A percentile compares a stretch with the other conserved stretches of the same genome.
Conservation (phyloP, 2,797 vertebrate species). For the Phoeniculus purpureus region DNA sequence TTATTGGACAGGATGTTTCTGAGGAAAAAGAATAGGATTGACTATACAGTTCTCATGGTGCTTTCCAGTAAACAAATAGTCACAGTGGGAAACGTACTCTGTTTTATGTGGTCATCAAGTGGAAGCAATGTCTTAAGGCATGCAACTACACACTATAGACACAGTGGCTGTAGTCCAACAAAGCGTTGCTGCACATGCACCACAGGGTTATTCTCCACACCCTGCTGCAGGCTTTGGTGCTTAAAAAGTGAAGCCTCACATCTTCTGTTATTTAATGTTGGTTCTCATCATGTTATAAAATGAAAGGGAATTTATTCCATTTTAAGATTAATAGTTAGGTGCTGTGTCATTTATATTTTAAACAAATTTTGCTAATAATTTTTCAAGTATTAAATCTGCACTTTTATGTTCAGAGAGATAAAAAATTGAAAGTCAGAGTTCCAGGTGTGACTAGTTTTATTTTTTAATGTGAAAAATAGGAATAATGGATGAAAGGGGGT, state of each 20-base stretch:
- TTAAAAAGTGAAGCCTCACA: neutral
- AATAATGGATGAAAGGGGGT: neutral
- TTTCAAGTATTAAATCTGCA: neutral
- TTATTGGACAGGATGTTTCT: neutral
- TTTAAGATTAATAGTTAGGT: neutral
- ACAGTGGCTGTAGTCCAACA: neutral
- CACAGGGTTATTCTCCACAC: neutral
- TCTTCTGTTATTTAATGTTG: neutral
- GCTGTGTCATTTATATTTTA: neutral
- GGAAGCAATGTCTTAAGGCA: neutral
- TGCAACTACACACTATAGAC: neutral
- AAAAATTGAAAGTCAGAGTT: neutral
- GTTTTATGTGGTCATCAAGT: neutral
- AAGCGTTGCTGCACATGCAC: fast-evolving
- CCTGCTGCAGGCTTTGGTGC: neutral
- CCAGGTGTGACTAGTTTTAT: neutral
- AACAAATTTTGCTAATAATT: neutral
- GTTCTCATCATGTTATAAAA: neutral
- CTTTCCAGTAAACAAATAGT: neutral
- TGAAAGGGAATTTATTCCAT: neutral
- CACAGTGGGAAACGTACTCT: neutral
- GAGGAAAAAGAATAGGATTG: neutral
- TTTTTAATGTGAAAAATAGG: neutral
- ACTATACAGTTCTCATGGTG: neutral
- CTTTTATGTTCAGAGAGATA: neutral